Conservation (phyloP, 2,888 invertebrate genomes). For the Vanessa cardui region DNA sequence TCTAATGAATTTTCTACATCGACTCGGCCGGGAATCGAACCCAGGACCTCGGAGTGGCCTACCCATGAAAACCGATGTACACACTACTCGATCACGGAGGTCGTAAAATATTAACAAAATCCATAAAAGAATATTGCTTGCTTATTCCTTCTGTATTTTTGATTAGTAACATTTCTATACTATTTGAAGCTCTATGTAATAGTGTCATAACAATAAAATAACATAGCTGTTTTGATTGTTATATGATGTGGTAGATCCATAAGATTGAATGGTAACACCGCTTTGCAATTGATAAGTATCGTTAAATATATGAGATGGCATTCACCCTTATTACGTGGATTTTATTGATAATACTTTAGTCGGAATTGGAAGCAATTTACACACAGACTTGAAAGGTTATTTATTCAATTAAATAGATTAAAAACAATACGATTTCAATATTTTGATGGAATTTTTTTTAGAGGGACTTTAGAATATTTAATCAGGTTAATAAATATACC, state of each 20-base stretch:
- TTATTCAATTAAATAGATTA: no score
- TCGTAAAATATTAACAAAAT: no score
- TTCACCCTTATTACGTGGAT: conserved; percentile 10
- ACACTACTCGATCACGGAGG: no score
- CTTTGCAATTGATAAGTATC: conserved; percentile 17
- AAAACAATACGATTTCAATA: no score
- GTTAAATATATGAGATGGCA: conserved; percentile 20
- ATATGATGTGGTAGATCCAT: conserved; percentile 7
- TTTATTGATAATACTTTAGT: neutral
- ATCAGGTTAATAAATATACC: neutral
- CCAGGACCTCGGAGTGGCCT: no score
- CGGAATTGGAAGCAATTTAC: no score
- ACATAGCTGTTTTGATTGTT: conserved; percentile 20
- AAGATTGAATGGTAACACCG: conserved; percentile 15
- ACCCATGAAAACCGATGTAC: no score
- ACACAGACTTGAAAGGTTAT: no score
- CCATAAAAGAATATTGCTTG: neutral
- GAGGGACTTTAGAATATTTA: neutral
- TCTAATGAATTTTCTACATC: no score
- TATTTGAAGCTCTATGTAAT: neutral
- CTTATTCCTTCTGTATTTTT: neutral
- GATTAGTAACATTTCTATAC: neutral
- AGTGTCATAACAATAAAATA: neutral
- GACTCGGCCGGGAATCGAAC: no score
- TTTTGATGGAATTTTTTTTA: no score